Evolutionary conservation across 37 sponge, comb jelly and placozoan genomes (phyloP), one percentile per base, ranked within the genome.

Genomic region (Spongilla lacustris): DNA sequence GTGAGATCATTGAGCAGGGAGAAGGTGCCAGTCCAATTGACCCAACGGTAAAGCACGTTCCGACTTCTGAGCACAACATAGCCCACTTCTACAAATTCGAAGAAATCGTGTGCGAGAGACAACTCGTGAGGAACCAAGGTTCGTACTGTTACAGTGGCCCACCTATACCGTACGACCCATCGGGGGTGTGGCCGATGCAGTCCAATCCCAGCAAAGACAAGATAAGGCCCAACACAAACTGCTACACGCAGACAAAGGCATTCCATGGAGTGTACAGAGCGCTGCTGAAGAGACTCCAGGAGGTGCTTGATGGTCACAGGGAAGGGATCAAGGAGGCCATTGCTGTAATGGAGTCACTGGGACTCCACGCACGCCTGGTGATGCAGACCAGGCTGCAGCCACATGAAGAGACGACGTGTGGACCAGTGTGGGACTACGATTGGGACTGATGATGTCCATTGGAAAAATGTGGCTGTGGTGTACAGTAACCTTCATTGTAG

Each of bases 121-220:
- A 49, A 2, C 74, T 89, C 19, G 67, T 84, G 19, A 49, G 49
- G 0, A 68, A 76, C n/a, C 49, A 79, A 12, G 67, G 29, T 70
- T 10, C 22, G 27, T 79, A 84, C 48, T n/a, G 67, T 36, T 87
- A 71, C 73, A 36, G 17, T 71, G 88, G 88, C 5, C 66, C 27
- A 28, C 58, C 69, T 4, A 81, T 90, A 13, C 30, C 26, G 4
- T 91, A 73, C 67, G 79, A 82, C 28, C 36, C 68, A 25, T 24
- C 32, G 14, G 87, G 91, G 8, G 91, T 91, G 9, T 91, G 88
- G 84, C 92, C 92, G 28, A 82, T 91, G 92, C 75, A 75, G 22
- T 67, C 83, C 26, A 82, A 91, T 71, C 92, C 92, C 0, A 32
- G 73, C 73, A 36, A 19, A n/a, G 67, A 58, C 8, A 66, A 36